Conservation (phyloP, 2,888 invertebrate species). For the Norana najaformis region DNA sequence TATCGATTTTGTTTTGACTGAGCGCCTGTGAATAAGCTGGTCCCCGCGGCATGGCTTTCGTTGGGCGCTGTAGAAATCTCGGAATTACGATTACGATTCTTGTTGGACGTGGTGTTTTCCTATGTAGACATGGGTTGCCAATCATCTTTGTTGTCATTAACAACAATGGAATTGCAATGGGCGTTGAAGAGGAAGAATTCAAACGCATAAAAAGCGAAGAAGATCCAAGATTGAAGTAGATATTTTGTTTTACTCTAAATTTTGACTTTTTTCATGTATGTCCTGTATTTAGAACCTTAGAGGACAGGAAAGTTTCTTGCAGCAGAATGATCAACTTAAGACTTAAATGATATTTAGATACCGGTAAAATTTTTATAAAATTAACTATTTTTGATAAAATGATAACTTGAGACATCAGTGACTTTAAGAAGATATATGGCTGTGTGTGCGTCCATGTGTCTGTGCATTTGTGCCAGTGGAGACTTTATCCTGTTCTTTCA, state of each 20-base stretch:
- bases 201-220: conserved; percentile 58
- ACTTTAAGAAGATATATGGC: no score
- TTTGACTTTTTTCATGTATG: not conserved
- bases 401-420: no score
- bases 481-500: no score
- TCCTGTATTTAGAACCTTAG: no score
- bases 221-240: conserved; percentile 66
- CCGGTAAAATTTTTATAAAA: no score
- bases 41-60: no score
- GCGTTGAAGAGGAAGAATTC: conserved; percentile 73
- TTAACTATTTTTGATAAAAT: no score
- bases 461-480: not conserved
- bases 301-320: not conserved
- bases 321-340: not conserved
- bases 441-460: not conserved
- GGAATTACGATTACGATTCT: no score
- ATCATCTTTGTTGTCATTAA: conserved; percentile 88
- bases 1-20: no score
- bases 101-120: not conserved
- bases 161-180: conserved; percentile 92
- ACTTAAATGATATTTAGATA: no score
- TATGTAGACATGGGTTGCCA: conserved; percentile 81
- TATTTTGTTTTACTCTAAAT: not conserved
- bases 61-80: no score
- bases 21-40: no score